A percentile compares a stretch with the other conserved stretches of the same genome.
Evolutionary conservation across 2,113 vertebrate genomes (phyloP).

Genomic region (Sitta europaea): DNA sequence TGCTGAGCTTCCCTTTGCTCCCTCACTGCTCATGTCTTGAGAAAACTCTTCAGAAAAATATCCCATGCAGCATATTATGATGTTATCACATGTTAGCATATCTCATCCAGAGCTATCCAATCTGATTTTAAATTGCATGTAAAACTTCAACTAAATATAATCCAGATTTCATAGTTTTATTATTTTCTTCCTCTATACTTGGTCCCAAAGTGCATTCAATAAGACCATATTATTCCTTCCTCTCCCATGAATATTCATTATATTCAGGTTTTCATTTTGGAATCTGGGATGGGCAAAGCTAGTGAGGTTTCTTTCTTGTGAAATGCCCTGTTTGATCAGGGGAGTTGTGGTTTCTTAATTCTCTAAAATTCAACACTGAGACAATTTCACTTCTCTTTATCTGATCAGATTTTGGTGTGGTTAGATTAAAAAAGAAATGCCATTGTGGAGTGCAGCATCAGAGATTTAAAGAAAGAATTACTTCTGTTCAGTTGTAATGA

Average conservation of each 20-base stretch:
- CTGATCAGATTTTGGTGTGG: neutral
- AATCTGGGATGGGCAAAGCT: neutral
- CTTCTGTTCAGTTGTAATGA: neutral
- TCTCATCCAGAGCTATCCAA: neutral
- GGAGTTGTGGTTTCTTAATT: slow-evolving; percentile 1
- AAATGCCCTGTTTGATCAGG: neutral
- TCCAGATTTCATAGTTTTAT: neutral
- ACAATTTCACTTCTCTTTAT: neutral
- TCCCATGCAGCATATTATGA: slow-evolving; percentile 1
- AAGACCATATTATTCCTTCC: neutral
- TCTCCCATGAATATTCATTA: slow-evolving; percentile 19
- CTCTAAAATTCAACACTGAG: neutral
- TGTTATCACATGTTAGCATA: neutral
- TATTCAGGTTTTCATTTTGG: neutral
- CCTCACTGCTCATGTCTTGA: slow-evolving; percentile 2
- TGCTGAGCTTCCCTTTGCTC: neutral
- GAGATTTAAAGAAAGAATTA: slow-evolving; percentile 35
- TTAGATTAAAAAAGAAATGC: slow-evolving; percentile 27
- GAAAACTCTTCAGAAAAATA: slow-evolving; percentile 47
- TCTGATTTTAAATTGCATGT: neutral
- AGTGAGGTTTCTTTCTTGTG: neutral
- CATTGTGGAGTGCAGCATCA: neutral
- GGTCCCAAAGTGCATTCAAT: neutral
- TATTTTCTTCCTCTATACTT: slow-evolving; percentile 12
- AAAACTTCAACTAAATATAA: slow-evolving; percentile 32